Conservation (phyloP, 2,113 vertebrate species). For the Aegotheles bennettii region DNA sequence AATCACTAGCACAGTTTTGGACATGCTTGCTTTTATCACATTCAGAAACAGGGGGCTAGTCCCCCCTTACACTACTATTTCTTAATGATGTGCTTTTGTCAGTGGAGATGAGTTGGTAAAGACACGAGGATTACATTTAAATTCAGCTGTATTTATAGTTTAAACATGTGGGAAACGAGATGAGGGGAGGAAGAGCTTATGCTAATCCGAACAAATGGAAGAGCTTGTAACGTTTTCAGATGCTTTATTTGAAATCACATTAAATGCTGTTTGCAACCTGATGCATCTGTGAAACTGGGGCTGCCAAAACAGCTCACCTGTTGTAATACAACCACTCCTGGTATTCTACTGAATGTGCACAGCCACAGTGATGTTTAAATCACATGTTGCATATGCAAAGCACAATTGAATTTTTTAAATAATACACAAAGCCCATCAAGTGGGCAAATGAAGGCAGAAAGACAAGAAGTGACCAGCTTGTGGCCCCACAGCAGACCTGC, state of each 20-base stretch:
- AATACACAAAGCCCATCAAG: not conserved
- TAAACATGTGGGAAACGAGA: conserved; percentile 44
- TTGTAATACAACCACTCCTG: not conserved
- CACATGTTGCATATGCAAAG: not conserved
- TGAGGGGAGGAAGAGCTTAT: conserved; percentile 39
- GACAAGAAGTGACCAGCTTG: not conserved
- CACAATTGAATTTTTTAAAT: not conserved
- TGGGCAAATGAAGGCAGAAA: not conserved
- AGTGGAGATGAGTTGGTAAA: conserved; percentile 39
- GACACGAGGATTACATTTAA: conserved; percentile 45
- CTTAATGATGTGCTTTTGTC: conserved; percentile 39
- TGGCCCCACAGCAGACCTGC: not conserved
- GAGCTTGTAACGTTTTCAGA: not conserved
- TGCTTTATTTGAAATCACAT: conserved; percentile 20
- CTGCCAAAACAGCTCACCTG: not conserved
- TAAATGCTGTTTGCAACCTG: conserved; percentile 9
- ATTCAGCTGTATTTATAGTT: conserved; percentile 41
- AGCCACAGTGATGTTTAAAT: not conserved
- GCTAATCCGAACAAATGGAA: conserved; percentile 40
- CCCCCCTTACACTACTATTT: not conserved
- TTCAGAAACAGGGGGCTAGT: not conserved
- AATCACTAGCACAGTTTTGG: not conserved
- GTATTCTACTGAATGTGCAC: not conserved
- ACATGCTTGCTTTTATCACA: not conserved
- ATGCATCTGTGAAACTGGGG: not conserved